Evolutionary conservation across 1,140 invertebrate species (phyloP), one percentile per base, ranked within the genome.

Genomic region (Drosophila teissieri): DNA sequence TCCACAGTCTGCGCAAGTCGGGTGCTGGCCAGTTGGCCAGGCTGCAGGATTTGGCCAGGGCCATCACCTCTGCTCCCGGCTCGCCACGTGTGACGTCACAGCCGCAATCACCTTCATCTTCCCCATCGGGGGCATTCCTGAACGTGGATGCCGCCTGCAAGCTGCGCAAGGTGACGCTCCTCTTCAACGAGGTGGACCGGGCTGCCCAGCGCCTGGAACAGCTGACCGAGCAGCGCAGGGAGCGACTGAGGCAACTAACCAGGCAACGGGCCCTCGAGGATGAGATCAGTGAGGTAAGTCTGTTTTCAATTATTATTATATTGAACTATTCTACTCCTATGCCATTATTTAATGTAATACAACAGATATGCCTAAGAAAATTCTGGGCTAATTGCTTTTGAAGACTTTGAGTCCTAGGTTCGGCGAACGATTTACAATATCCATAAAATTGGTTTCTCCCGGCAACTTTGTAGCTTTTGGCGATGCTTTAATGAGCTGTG

Each of bases 241-340:
- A 94, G 77, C 91, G 93, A 36, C 86, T 94, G 52, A 92, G 93
- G 24, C 94, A 94, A 62, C 58, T 94, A 64, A 93, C 93, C 5
- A 85, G 93, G 31, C 92, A 94, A 45, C 91, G 93, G 10, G 93
- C 93, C 8, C 81, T 94, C 24, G 93, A 94, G 80, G 93, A 94
- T 67, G 94, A 94, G 90, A 93, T 94, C 44, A 93, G 93, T 53
- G 93, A 94, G 93, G 94, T 94, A 80, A 93, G 93, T 92, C n/a
- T n/a, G n/a, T n/a, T n/a, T n/a, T n/a, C n/a, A n/a, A n/a, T n/a
- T n/a, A n/a, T n/a, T n/a, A n/a, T n/a, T n/a, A n/a, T n/a, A 22
- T 22, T 22, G 2, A 22, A 2, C 22, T 22, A 22, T 22, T 22
- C 1, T 22, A 22, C 22, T 22, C 22, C 22, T 2, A 2, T 22